Evolutionary conservation across 2,797 vertebrate species (phyloP).

Genomic region (Alectoris magna): DNA sequence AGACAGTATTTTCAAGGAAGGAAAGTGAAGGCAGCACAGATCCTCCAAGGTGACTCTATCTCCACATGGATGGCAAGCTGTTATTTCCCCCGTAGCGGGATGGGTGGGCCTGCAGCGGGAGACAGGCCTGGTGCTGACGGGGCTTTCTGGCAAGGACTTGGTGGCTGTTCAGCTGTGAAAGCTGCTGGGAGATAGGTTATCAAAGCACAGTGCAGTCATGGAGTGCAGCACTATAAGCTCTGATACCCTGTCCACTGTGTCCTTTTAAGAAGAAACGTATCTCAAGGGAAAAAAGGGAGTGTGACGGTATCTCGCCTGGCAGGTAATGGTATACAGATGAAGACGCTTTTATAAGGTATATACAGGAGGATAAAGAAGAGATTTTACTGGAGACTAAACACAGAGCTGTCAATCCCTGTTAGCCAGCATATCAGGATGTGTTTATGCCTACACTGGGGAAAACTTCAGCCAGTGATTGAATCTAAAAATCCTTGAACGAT

Average conservation of each 20-base stretch:
- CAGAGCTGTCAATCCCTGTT: neutral
- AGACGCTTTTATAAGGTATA: neutral
- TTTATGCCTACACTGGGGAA: neutral
- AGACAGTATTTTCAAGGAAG: neutral
- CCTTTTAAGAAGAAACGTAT: neutral
- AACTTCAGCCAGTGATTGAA: neutral
- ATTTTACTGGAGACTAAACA: neutral
- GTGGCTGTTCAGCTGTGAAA: neutral
- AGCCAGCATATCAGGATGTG: neutral
- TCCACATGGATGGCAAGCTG: slow-evolving; percentile 26
- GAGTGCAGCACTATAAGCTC: neutral
- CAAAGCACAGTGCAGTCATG: neutral
- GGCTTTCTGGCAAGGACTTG: neutral
- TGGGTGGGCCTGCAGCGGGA: slow-evolving; percentile 11
- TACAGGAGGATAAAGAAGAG: neutral
- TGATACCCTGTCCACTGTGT: neutral
- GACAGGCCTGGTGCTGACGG: neutral
- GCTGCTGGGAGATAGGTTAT: neutral
- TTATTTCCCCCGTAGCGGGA: neutral
- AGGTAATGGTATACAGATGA: neutral
- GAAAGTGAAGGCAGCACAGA: neutral
- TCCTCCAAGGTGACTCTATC: slow-evolving; percentile 51
- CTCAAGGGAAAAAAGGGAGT: neutral
- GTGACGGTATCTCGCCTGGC: neutral
- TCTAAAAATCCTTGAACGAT: neutral